Percentiles rank a stretch among this genome's conserved stretches.
Evolutionary conservation across 2,797 vertebrate species (phyloP).

Genomic region (Gobio occitaniae): DNA sequence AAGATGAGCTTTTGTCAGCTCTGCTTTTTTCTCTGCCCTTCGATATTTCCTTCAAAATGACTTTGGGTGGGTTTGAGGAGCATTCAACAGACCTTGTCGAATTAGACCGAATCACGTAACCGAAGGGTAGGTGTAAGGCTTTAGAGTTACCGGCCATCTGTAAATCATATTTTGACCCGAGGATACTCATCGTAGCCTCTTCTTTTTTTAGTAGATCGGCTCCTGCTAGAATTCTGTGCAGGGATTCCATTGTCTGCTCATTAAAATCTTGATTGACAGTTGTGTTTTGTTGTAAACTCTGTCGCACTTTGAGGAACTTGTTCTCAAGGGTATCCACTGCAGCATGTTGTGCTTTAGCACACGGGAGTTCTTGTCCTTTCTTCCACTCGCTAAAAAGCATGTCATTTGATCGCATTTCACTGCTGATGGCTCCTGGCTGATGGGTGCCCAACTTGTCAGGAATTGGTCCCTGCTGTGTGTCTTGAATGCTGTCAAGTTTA

Average conservation of each 20-base stretch:
- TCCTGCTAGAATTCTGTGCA: conserved; percentile 45
- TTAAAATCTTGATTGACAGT: conserved; percentile 5
- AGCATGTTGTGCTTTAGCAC: not conserved
- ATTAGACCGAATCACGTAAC: conserved; percentile 23
- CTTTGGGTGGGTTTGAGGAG: conserved; percentile 21
- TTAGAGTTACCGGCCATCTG: not conserved
- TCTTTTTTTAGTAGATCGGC: conserved; percentile 16
- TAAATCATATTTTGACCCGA: conserved; percentile 26
- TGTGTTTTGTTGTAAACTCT: conserved; percentile 20
- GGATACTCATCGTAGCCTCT: conserved; percentile 2
- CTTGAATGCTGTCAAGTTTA: not conserved
- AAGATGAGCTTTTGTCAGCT: not conserved
- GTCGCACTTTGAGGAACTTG: conserved; percentile 16
- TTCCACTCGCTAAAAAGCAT: not conserved
- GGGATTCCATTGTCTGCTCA: conserved; percentile 25
- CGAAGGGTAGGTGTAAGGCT: conserved; percentile 12
- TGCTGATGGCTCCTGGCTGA: conserved; percentile 7
- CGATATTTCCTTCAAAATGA: conserved; percentile 1
- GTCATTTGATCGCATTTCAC: conserved; percentile 18
- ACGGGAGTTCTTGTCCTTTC: conserved; percentile 23
- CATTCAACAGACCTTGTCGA: conserved; percentile 23
- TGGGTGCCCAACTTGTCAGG: not conserved
- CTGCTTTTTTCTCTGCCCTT: conserved; percentile 30
- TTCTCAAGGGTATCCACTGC: not conserved
- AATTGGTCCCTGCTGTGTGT: not conserved